phyloP scores from a whole-genome alignment of 2,797 vertebrate species.

The Anabas testudineus region DNA sequence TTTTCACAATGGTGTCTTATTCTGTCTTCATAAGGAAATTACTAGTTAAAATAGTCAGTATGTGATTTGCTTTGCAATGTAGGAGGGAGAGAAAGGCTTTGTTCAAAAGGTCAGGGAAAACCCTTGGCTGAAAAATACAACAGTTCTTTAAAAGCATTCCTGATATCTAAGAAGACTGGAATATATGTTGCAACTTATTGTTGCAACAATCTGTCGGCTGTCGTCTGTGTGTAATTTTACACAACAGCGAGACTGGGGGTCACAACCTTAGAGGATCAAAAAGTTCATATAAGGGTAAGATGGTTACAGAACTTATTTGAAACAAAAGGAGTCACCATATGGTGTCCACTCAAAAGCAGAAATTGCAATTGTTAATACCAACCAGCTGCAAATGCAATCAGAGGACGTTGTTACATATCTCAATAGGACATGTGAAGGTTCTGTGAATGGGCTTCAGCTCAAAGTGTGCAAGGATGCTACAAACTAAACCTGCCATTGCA shows the following conservation, averaged over 20 bases:
- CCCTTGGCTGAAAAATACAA: constrained; percentile 7
- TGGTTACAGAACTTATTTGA: constrained; percentile 19
- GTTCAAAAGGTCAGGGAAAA: constrained; percentile 47
- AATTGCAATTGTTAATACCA: constrained; percentile 68
- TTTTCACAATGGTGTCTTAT: constrained; percentile 53
- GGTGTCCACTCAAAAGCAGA: constrained; percentile 63
- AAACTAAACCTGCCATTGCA: constrained; percentile 47
- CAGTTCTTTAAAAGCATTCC: constrained; percentile 6
- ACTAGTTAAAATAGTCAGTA: constrained; percentile 53
- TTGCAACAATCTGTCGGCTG: too few relatives aligned
- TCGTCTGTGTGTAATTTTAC: constrained; percentile 22
- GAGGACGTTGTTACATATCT: constrained; percentile 61
- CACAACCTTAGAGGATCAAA: constrained; percentile 8
- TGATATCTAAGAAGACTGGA: constrained; percentile 7
- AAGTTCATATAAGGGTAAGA: too few relatives aligned
- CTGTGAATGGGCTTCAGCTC: constrained; percentile 56
- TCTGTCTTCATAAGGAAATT: constrained; percentile 52
- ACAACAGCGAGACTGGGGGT: constrained; percentile 20
- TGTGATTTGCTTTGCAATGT: constrained; percentile 38
- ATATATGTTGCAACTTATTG: constrained; percentile 10
- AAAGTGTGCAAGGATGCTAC: constrained; percentile 34
- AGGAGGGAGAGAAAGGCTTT: constrained; percentile 16
- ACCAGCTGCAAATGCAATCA: constrained; percentile 77
- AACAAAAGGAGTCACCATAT: constrained; percentile 62
- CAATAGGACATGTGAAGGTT: constrained; percentile 45